Evolutionary conservation across 2,797 vertebrate species (phyloP).

Genomic region (Leptatherina wallacei): DNA sequence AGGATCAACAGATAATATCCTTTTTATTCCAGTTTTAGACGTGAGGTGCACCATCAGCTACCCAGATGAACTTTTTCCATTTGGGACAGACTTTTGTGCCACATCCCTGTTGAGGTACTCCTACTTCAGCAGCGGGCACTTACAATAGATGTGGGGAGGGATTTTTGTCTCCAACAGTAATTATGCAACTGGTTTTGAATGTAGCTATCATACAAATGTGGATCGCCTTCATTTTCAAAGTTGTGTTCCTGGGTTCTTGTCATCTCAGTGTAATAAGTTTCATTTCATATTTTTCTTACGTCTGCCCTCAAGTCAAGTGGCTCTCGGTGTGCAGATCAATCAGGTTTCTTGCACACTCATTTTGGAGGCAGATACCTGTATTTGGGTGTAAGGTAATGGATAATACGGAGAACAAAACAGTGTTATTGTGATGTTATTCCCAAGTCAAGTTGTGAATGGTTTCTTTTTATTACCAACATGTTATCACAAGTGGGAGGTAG

Average conservation of each 20-base stretch:
- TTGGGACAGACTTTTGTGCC: constrained; percentile 69
- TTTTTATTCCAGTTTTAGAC: constrained; percentile 75
- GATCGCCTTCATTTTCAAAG: constrained; percentile 79
- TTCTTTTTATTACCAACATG: constrained; percentile 72
- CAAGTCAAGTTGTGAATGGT: constrained; percentile 79
- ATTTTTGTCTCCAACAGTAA: constrained; percentile 79
- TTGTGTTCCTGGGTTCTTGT: constrained; percentile 66
- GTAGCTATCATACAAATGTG: constrained; percentile 85
- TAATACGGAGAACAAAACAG: constrained; percentile 82
- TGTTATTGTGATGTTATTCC: constrained; percentile 83
- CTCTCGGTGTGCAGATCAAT: constrained; percentile 65
- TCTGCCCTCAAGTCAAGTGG: constrained; percentile 71
- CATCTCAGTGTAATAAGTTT: constrained; percentile 69
- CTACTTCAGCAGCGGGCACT: constrained; percentile 64
- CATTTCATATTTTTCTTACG: constrained; percentile 65
- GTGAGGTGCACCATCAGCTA: constrained; percentile 67
- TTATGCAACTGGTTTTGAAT: constrained; percentile 89
- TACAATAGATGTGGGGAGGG: constrained; percentile 69
- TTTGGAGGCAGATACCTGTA: constrained; percentile 64
- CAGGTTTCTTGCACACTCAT: constrained; percentile 55
- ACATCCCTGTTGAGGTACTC: constrained; percentile 67
- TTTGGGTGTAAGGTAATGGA: constrained; percentile 75
- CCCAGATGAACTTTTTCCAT: constrained; percentile 74
- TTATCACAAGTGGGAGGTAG: constrained; percentile 78
- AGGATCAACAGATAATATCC: constrained; percentile 60